These are phyloP conservation scores for Onychostruthus taczanowskii DNA, from an alignment of 2,113 vertebrate genomes.

Conservation along the genomic window DNA sequence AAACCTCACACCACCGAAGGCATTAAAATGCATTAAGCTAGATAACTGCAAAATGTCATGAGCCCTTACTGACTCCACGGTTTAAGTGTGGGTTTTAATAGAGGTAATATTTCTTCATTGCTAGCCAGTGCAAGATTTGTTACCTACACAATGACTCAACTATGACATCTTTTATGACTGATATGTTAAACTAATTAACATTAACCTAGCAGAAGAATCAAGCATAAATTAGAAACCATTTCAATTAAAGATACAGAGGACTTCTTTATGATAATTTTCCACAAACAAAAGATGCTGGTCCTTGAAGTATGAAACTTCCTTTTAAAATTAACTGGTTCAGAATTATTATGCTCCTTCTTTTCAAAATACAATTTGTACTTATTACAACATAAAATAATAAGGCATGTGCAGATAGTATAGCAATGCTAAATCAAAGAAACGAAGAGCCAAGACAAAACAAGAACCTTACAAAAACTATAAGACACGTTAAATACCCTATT, in stretches of 20 bases:
- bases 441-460: not conserved
- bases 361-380: not conserved
- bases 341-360: not conserved
- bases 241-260: not conserved
- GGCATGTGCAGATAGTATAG: not conserved
- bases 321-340: not conserved
- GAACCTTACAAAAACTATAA: not conserved
- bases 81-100: conserved; percentile 29
- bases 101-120: conserved; percentile 53
- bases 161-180: conserved; percentile 50
- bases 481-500: not conserved
- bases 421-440: not conserved
- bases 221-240: conserved; percentile 26
- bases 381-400: not conserved
- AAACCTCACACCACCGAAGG: not conserved
- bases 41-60: conserved; percentile 19
- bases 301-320: not conserved
- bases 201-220: conserved; percentile 37
- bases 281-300: not conserved
- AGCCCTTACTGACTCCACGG: not conserved
- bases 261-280: not conserved
- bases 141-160: conserved; percentile 44
- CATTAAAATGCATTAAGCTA: conserved; percentile 48
- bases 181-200: conserved; percentile 54
- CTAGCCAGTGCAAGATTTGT: conserved; percentile 44